phyloP scores from a whole-genome alignment of 1,140 invertebrate genomes.

The Phymorhynchus buccinoides region DNA sequence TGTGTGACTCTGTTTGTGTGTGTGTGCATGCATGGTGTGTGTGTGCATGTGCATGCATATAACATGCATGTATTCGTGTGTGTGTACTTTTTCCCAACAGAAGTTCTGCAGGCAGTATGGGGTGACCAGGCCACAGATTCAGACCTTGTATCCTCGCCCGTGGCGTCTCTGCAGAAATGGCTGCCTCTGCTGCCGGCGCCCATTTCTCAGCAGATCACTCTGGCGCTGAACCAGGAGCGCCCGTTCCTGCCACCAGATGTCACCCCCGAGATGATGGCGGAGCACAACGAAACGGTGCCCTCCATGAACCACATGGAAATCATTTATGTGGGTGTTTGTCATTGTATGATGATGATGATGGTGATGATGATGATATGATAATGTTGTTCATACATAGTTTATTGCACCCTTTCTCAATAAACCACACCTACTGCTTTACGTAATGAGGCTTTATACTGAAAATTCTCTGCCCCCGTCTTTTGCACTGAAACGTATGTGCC shows the following conservation, averaged over 20 bases:
- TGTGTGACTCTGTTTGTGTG: too few relatives aligned
- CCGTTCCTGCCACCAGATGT: constrained; percentile 39
- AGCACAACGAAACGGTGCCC: constrained; percentile 29
- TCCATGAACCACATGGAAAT: constrained; percentile 39
- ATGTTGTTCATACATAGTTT: too few relatives aligned
- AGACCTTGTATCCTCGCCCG: not conserved
- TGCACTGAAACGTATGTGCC: too few relatives aligned
- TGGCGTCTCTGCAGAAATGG: constrained; percentile 10
- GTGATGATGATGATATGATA: too few relatives aligned
- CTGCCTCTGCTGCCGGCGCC: constrained; percentile 11
- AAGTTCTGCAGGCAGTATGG: not conserved
- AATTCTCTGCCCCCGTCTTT: too few relatives aligned
- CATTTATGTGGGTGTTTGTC: constrained; percentile 41
- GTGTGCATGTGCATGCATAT: too few relatives aligned
- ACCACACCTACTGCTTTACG: too few relatives aligned
- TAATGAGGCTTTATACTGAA: too few relatives aligned
- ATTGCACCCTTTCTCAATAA: too few relatives aligned
- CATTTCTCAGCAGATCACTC: constrained; percentile 7
- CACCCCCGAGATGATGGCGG: constrained; percentile 41
- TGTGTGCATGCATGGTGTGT: too few relatives aligned
- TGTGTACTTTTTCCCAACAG: not conserved
- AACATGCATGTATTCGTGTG: too few relatives aligned
- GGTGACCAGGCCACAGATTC: not conserved
- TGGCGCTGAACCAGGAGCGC: constrained; percentile 23
- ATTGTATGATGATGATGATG: too few relatives aligned